Evolutionary conservation across 2,888 invertebrate genomes (phyloP), one percentile per base, ranked within the genome.

Genomic region (Charanyca ferruginea): DNA sequence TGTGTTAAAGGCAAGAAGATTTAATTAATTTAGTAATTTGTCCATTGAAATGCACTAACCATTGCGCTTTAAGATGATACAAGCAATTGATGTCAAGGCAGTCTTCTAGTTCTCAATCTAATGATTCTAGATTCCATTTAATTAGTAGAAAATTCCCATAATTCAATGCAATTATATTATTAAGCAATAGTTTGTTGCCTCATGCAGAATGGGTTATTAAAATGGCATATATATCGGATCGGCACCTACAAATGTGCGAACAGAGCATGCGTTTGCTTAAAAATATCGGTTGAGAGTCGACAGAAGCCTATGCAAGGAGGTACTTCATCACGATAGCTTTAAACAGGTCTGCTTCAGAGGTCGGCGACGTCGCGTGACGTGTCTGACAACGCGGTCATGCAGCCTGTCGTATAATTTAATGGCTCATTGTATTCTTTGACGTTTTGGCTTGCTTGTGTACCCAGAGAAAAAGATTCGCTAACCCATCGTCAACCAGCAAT

Each of bases 41-140:
- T 44, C 42, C 58, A 73, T 66, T 77, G 66, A 78, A 73, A 73
- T 70, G 60, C 35, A 47, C 18, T 60, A 66, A 65, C 71, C 61
- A 66, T 49, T 63, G 66, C 64, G 65, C 66, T 68, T 68, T 69
- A 52, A 59, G 81, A 76, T 71, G 80, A 69, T 54, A 67, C 60
- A 52, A 68, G 79, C 79, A 90, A 90, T 81, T 81, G 80, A 83
- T 92, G 92, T 90, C 92, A 92, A 92, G 92, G 91, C 83, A 76
- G 88, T 80, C 91, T 76, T 85, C 88, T 87, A 82, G 83, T 84
- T 86, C 84, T 86, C 81, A 87, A 68, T 81, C 61, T 63, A 79
- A 73, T 87, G 85, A 85, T 83, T 65, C 80, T 83, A 83, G 79
- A 72, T 81, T 71, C 77, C 60, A 61, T 60, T 82, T 80, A 80